Base-by-base conservation (phyloP, 2,888 invertebrate genomes). In the Zeuzera pyrina region DNA sequence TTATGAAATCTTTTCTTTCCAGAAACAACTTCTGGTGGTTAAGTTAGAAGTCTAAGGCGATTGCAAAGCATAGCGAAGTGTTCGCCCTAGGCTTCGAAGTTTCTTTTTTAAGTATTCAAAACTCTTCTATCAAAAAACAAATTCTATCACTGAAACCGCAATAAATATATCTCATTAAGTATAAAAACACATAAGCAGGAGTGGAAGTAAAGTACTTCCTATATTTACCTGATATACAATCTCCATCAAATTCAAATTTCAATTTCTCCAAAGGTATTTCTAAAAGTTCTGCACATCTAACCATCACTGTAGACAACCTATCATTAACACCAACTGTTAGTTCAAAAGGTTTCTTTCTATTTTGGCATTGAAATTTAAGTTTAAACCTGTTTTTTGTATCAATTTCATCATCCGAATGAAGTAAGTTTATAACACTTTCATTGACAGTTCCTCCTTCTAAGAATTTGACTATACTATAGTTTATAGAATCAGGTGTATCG, bases 191-290 rank as follows among this genome's bases (percentile, higher is more conserved):
- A n/a, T n/a, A n/a, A n/a, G n/a, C n/a, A n/a, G n/a, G n/a, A n/a
- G n/a, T n/a, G n/a, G n/a, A n/a, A n/a, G n/a, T n/a, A n/a, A n/a
- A n/a, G n/a, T n/a, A n/a, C n/a, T n/a, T n/a, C n/a, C n/a, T n/a
- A n/a, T 12, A 6, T 32, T 45, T 55, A 62, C 76, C 63, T 45
- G 63, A 46, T 24, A 86, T 47, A n/a, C 54, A 32, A 41, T 86
- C 85, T 1, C 86, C 87, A 52, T 87, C 87, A 53, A 86, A 86
- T 37, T 67, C 63, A 47, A 87, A 86, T 24, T 65, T 73, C 3
- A 87, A 48, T 30, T 60, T 71, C 0, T 65, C 57, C 2, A 83
- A 10, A 0, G 71, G 57, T n/a, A 55, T 42, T 22, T 81, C 73
- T 3, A 79, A 55, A 39, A 77, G 64, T 38, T 85, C 81, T 0